phyloP scores from a whole-genome alignment of 53 echinoderm and acorn worm species.

The Antedon mediterranea region DNA sequence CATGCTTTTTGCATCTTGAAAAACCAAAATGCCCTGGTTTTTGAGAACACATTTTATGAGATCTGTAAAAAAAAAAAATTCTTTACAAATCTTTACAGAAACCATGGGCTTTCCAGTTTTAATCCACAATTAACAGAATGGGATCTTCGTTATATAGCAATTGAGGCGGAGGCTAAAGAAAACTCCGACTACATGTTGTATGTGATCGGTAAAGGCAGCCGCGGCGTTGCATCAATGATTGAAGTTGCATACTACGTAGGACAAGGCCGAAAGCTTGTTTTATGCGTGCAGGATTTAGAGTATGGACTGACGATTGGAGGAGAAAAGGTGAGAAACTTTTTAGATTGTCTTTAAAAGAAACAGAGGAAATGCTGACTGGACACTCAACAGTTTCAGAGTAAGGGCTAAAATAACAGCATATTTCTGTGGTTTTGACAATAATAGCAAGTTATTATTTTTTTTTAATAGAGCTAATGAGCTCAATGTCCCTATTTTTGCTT shows the following conservation, averaged over 20 bases:
- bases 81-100: constrained; percentile 22
- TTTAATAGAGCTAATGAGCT: no score
- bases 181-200: constrained; percentile 70
- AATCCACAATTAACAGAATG: constrained; percentile 67
- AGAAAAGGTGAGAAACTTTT: constrained; percentile 78
- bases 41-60: no score
- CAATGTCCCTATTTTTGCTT: no score
- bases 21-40: no score
- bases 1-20: no score
- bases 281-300: constrained; percentile 61
- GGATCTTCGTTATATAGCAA: constrained; percentile 64
- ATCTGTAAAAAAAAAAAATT: no score
- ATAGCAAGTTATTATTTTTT: no score
- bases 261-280: constrained; percentile 50
- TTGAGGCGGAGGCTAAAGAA: constrained; percentile 78
- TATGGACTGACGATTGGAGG: constrained; percentile 53
- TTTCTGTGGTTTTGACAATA: no score
- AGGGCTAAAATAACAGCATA: no score
- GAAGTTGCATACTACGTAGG: constrained; percentile 90
- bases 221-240: constrained; percentile 79
- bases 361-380: no score
- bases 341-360: no score
- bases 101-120: constrained; percentile 56
- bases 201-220: constrained; percentile 49
- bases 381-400: no score